A percentile compares a stretch with the other conserved stretches of the same genome.
phyloP scores from a whole-genome alignment of 2,888 invertebrate genomes.

The Pristionchus arcanus region DNA sequence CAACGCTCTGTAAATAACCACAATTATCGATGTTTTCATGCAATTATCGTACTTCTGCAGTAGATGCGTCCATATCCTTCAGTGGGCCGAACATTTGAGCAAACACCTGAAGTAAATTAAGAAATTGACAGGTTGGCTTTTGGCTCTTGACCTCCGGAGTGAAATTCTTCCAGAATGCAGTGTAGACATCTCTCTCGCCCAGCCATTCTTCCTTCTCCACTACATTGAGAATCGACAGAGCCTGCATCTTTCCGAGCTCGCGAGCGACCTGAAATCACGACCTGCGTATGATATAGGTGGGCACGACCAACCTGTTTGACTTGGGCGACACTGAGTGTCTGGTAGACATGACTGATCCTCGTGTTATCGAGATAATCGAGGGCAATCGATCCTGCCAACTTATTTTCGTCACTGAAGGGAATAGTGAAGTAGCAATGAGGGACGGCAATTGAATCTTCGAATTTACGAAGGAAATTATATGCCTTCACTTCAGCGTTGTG shows the following conservation, averaged over 20 bases:
- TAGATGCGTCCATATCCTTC: neutral
- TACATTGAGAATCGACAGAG: constrained; percentile 13
- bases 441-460: neutral
- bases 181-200: neutral
- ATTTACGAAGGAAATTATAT: constrained; percentile 15
- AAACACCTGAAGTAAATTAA: neutral
- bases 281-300: neutral
- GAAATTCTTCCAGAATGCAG: constrained; percentile 18
- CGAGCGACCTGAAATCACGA: constrained; percentile 1
- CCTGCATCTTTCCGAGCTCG: constrained; percentile 34
- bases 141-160: neutral
- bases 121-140: neutral
- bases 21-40: neutral
- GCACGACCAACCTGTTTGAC: neutral
- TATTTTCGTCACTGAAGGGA: constrained; percentile 24
- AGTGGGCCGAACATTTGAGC: neutral
- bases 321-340: constrained; percentile 2
- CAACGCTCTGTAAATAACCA: neutral
- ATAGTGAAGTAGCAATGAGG: constrained; percentile 34
- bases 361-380: constrained; percentile 47
- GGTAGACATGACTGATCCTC: constrained; percentile 18
- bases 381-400: neutral
- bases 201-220: constrained; percentile 35
- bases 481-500: constrained; percentile 39
- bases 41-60: neutral